Base-by-base conservation (phyloP, 2,888 invertebrate genomes). In the Scrobipalpa costella region DNA sequence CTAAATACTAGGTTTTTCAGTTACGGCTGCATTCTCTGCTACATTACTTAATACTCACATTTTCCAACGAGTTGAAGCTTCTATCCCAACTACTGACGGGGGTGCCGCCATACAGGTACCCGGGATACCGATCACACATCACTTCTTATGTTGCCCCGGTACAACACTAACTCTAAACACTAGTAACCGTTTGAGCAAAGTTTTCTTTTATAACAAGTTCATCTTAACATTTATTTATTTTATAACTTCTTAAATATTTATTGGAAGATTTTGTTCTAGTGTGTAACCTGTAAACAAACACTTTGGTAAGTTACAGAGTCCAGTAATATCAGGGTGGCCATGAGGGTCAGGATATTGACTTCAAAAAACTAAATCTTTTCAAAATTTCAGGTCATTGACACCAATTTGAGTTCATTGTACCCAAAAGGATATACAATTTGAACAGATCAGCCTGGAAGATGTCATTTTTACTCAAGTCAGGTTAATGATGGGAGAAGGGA, bases 31-130 rank as follows among this genome's bases (percentile, higher is more conserved):
- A 27, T 27, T 2, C 27, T 40, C n/a, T 7, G n/a, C 15, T 15
- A 15, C 15, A n/a, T 15, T 61, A 27, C 36, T 36, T 13, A 19
- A 38, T 75, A 90, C 90, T 90, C 66, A 91, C 90, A 85, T 91
- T 90, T 76, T 91, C 90, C 78, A 91, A 70, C 33, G 85, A 80
- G 74, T 85, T 85, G 74, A 84, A 90, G 69, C 89, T 78, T 79
- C 90, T 82, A 78, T 91, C 91, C 91, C 91, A 91, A 77, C 90
- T 90, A 72, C 89, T 90, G 79, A 90, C 89, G 68, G 91, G 91
- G 72, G 90, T 89, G 59, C 91, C 90, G 49, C 90, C 88, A 64
- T 84, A 90, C 76, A 88, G 73, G 73, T 86, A 91, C 21, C 89
- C 89, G 0, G 89, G 89, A 66, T 89, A 91, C 66, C 90, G 79